Evolutionary conservation across 2,797 vertebrate genomes (phyloP).

Genomic region (Anniella stebbinsi): DNA sequence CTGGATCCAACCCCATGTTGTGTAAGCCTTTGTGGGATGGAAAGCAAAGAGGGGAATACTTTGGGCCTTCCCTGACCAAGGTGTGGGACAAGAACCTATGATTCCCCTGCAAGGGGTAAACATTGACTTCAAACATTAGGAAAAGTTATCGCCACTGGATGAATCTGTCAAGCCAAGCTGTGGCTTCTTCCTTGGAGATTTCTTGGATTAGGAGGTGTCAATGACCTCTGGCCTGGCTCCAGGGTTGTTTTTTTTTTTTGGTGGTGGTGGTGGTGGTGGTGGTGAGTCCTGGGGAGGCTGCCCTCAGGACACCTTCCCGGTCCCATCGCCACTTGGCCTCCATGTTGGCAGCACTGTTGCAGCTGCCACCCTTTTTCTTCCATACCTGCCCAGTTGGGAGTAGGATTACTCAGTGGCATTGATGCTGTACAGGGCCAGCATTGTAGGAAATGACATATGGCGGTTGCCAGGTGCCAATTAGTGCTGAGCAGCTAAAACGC

Average conservation of each 20-base stretch:
- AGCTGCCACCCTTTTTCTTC: background rate
- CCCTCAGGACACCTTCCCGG: background rate
- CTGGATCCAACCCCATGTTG: too few species aligned
- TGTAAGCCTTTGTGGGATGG: too few species aligned
- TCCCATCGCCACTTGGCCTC: background rate
- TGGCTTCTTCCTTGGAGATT: background rate
- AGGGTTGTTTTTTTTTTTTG: background rate
- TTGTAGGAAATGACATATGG: background rate
- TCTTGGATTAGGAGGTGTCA: background rate
- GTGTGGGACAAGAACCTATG: too few species aligned
- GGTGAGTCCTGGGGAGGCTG: too few species aligned
- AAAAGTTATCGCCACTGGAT: too few species aligned
- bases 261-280: too few species aligned
- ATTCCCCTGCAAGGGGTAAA: background rate
- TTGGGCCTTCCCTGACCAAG: too few species aligned
- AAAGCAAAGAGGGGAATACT: too few species aligned
- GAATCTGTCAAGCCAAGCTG: background rate
- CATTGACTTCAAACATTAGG: too few species aligned
- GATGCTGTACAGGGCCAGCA: background rate
- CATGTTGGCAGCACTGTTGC: background rate
- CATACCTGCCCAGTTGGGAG: background rate
- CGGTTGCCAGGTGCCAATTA: background rate
- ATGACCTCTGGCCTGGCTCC: background rate
- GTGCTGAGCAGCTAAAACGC: too few species aligned
- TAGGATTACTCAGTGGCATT: background rate